These are phyloP conservation scores for Eurystomus glaucurus DNA, from an alignment of 2,797 vertebrate species.

Conservation along the genomic window DNA sequence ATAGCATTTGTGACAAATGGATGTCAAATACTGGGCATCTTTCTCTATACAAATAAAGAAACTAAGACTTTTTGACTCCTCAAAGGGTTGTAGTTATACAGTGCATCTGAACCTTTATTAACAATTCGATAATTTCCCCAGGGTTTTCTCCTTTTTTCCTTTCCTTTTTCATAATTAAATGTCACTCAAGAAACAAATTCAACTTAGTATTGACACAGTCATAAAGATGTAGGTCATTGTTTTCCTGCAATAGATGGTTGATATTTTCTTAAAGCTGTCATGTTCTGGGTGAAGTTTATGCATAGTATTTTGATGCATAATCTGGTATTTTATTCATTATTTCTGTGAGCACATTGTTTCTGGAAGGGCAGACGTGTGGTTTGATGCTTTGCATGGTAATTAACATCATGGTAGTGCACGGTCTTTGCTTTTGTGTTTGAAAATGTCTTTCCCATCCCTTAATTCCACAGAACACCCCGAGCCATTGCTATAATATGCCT, in stretches of 20 bases:
- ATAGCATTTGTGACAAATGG: neutral
- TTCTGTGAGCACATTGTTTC: neutral
- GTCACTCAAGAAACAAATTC: constrained; percentile 19
- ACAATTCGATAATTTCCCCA: constrained; percentile 7
- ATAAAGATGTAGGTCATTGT: neutral
- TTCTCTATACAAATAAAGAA: neutral
- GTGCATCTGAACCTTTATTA: constrained; percentile 1
- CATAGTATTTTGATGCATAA: constrained; percentile 12
- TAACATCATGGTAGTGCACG: neutral
- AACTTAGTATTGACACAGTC: neutral
- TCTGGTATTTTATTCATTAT: constrained; percentile 10
- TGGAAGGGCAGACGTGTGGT: neutral
- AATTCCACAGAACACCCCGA: constrained; percentile 5
- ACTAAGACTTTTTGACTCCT: neutral
- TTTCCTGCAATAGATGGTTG: neutral
- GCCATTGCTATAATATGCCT: neutral
- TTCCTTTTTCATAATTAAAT: constrained; percentile 42
- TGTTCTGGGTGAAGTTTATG: neutral
- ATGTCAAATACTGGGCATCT: neutral
- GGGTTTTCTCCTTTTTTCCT: neutral
- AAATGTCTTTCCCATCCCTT: neutral
- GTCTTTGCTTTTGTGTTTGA: constrained; percentile 14
- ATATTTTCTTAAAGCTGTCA: neutral
- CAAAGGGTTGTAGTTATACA: neutral
- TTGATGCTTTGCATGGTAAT: neutral